Percentiles rank a stretch among this genome's conserved stretches.
phyloP scores from a whole-genome alignment of 2,888 invertebrate species.

The Schizaphis graminum region DNA sequence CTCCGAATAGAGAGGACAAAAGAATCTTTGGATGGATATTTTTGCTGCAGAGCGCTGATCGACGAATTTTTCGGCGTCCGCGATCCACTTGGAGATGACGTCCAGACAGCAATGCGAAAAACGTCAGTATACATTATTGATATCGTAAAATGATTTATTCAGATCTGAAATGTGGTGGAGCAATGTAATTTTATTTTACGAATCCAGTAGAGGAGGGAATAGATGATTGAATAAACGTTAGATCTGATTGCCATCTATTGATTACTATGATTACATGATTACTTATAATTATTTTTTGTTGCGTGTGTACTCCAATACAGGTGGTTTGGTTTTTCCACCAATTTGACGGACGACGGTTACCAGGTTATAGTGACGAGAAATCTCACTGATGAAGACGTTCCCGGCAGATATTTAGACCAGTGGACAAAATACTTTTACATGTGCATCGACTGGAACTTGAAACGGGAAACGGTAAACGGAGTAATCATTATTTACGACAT shows the following conservation, averaged over 20 bases:
- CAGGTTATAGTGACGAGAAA: conserved; percentile 36
- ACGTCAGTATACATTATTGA: conserved; percentile 26
- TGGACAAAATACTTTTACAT: conserved; percentile 61
- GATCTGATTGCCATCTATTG: background rate
- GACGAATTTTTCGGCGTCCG: conserved; percentile 57
- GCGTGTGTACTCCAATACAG: background rate
- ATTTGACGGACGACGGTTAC: conserved; percentile 37
- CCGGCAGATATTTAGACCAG: conserved; percentile 25
- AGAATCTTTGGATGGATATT: conserved; percentile 55
- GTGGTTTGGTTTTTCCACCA: conserved; percentile 51
- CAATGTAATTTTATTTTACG: background rate
- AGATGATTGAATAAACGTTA: background rate
- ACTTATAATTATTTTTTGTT: background rate
- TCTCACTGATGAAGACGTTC: conserved; percentile 39
- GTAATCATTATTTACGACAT: conserved; percentile 58
- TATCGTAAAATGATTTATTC: background rate
- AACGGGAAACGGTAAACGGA: background rate
- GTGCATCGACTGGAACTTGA: conserved; percentile 46
- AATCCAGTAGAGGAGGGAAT: background rate
- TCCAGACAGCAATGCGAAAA: conserved; percentile 56
- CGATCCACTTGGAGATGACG: conserved; percentile 54
- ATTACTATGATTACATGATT: too few species aligned
- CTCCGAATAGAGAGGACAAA: conserved; percentile 42
- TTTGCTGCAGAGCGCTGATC: conserved; percentile 48
- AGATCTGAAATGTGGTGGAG: background rate